Evolutionary conservation across 2,113 vertebrate species (phyloP).

Genomic region (Hipposideros armiger): DNA sequence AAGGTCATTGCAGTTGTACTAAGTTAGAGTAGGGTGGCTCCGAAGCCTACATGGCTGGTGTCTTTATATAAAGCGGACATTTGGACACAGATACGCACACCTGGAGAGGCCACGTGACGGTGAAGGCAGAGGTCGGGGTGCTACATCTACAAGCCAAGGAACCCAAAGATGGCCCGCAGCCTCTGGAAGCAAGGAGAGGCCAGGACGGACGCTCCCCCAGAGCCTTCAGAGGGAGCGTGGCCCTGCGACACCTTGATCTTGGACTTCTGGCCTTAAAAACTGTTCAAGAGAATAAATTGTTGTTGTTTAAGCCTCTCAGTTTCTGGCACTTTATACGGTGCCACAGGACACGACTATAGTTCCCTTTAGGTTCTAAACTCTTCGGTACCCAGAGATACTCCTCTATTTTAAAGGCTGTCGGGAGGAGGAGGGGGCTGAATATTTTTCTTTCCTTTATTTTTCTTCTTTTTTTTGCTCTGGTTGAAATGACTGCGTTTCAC

Average conservation of each 20-base stretch:
- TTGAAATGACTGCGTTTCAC: neutral
- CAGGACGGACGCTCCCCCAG: fast-evolving
- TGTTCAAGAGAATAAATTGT: neutral
- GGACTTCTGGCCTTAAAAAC: neutral
- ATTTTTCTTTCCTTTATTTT: neutral
- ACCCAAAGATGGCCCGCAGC: neutral
- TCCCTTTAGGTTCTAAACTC: neutral
- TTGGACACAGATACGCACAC: neutral
- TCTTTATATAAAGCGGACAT: neutral
- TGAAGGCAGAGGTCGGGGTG: neutral
- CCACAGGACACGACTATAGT: neutral
- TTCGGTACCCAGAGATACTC: neutral
- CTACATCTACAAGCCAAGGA: neutral
- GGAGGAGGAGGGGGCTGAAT: too few relatives aligned
- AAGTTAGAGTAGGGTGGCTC: neutral
- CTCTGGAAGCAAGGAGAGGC: neutral
- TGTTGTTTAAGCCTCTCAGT: neutral
- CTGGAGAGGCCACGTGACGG: neutral
- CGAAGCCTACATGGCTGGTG: too few relatives aligned
- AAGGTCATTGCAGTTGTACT: neutral
- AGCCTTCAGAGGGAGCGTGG: fast-evolving
- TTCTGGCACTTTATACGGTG: neutral
- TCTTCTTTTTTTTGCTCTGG: neutral
- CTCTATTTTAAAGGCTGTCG: neutral
- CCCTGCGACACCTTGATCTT: neutral